Conservation (phyloP, 2,113 vertebrate genomes). For the Antechinus stuartii region DNA sequence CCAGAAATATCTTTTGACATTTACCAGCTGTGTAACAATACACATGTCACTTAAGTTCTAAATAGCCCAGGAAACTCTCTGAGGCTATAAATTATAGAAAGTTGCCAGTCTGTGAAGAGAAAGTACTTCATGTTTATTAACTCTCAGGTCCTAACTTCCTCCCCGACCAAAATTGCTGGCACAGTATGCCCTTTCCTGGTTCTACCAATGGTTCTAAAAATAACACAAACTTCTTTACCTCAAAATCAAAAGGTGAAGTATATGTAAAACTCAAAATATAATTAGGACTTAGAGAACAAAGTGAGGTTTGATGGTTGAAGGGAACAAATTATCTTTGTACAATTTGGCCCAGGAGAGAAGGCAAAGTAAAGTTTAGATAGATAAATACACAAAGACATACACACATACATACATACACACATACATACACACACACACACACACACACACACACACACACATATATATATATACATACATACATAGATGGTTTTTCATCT, state of each 20-base stretch:
- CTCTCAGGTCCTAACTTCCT: background rate
- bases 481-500: background rate
- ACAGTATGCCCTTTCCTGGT: background rate
- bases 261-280: background rate
- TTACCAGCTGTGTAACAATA: background rate
- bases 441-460: too few species aligned
- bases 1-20: background rate
- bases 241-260: background rate
- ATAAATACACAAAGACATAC: background rate
- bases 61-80: background rate
- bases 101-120: background rate
- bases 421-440: too few species aligned
- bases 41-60: background rate
- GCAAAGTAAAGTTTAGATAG: background rate
- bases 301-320: background rate
- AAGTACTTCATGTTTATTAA: background rate
- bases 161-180: background rate
- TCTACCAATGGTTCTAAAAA: background rate
- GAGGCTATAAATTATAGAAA: background rate
- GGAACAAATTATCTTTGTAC: background rate
- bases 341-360: background rate
- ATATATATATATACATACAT: too few species aligned
- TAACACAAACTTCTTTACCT: background rate
- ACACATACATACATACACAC: too few species aligned
- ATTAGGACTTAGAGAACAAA: background rate